phyloP scores from a whole-genome alignment of 2,888 invertebrate species.

The Choristoneura rosaceana region DNA sequence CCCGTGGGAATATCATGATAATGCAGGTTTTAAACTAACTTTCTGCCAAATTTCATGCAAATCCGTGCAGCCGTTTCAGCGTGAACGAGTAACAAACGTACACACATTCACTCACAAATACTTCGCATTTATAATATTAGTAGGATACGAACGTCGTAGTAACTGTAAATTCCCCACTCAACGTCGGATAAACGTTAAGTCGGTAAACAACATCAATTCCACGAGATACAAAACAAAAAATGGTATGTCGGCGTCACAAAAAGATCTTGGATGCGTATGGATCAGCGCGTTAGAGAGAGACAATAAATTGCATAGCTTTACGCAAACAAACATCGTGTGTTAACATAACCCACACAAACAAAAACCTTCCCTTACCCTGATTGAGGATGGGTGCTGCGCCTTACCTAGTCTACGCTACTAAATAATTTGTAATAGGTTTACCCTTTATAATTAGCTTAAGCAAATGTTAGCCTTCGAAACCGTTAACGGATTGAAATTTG shows the following conservation, averaged over 20 bases:
- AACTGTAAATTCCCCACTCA: not conserved
- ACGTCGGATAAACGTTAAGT: not conserved
- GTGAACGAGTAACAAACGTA: no score
- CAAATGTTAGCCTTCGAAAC: conserved; percentile 24
- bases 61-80: no score
- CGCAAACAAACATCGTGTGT: conserved; percentile 46
- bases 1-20: no score
- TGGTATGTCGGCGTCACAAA: conserved; percentile 45
- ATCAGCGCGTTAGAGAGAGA: conserved; percentile 49
- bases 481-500: conserved; percentile 22
- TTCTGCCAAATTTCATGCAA: no score
- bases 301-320: conserved; percentile 51
- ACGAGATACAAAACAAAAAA: conserved; percentile 42
- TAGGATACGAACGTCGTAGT: not conserved
- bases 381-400: conserved; percentile 59
- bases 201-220: conserved; percentile 15
- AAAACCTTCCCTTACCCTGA: conserved; percentile 49
- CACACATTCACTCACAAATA: no score
- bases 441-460: conserved; percentile 29
- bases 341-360: conserved; percentile 48
- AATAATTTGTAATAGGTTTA: conserved; percentile 39
- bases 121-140: no score
- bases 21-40: no score
- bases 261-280: conserved; percentile 47
- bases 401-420: conserved; percentile 39